Evolutionary conservation across 2,888 invertebrate genomes (phyloP).

Genomic region (Cepaea hortensis): DNA sequence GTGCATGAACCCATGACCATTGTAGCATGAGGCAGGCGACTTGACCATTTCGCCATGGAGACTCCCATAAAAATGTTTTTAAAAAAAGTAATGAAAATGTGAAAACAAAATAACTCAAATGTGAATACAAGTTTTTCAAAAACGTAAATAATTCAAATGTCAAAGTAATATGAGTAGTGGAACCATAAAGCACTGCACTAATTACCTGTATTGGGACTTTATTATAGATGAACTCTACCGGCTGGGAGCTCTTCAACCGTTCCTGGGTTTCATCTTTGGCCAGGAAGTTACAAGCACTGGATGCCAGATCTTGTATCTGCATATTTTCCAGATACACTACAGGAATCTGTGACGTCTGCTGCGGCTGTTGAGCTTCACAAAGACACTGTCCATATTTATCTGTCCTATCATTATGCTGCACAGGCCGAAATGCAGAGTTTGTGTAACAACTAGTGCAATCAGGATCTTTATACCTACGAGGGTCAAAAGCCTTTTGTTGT

Average conservation of each 20-base stretch:
- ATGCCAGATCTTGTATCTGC: conserved; percentile 46
- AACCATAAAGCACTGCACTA: neutral
- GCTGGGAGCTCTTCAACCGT: neutral
- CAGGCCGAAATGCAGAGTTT: neutral
- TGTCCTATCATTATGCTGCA: neutral
- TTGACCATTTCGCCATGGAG: too few relatives aligned
- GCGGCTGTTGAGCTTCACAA: neutral
- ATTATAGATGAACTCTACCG: neutral
- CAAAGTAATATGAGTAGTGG: neutral
- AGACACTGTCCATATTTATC: conserved; percentile 33
- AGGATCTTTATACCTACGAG: conserved; percentile 32
- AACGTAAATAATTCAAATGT: neutral
- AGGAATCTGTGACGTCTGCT: neutral
- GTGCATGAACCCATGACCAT: too few relatives aligned
- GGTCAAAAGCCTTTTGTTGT: conserved; percentile 29
- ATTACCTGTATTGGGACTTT: conserved; percentile 22
- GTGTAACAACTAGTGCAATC: neutral
- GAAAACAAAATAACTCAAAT: too few relatives aligned
- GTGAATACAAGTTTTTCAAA: too few relatives aligned
- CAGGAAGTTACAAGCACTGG: conserved; percentile 44
- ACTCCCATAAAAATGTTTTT: too few relatives aligned
- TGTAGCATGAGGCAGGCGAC: too few relatives aligned
- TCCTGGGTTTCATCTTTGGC: neutral
- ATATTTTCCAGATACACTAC: conserved; percentile 16
- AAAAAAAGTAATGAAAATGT: too few relatives aligned